phyloP scores from a whole-genome alignment of 1,140 invertebrate genomes.

The Drosophila repletoides region DNA sequence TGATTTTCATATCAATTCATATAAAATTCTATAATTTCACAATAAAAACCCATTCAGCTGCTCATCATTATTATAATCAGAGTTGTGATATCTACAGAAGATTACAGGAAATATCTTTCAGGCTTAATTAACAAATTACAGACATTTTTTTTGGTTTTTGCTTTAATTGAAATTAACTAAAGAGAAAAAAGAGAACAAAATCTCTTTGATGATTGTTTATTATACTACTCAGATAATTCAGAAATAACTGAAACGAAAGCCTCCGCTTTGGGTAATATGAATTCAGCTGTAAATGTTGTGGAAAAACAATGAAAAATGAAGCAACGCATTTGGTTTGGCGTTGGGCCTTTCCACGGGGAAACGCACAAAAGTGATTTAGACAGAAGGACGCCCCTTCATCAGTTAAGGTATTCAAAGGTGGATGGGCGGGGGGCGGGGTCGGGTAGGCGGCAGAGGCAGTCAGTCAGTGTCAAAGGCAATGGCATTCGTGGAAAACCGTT shows the following conservation, averaged over 20 bases:
- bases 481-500: slow-evolving; percentile 14
- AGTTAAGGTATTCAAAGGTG: slow-evolving; percentile 18
- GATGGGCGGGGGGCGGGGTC: not conserved
- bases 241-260: not conserved
- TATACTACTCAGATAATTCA: not conserved
- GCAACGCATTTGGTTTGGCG: slow-evolving; percentile 40
- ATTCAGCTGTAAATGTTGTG: slow-evolving; percentile 29
- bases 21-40: too few relatives aligned
- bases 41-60: too few relatives aligned
- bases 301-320: slow-evolving; percentile 48
- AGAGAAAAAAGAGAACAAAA: too few relatives aligned
- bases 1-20: too few relatives aligned
- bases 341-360: slow-evolving; percentile 37
- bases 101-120: too few relatives aligned
- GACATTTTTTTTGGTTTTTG: too few relatives aligned
- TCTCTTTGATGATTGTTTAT: too few relatives aligned
- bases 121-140: too few relatives aligned
- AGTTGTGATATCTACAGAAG: too few relatives aligned
- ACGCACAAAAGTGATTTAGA: slow-evolving; percentile 79
- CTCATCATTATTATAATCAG: too few relatives aligned
- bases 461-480: slow-evolving; percentile 46
- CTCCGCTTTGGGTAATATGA: not conserved
- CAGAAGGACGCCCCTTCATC: slow-evolving; percentile 64
- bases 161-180: too few relatives aligned
- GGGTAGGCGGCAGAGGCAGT: slow-evolving; percentile 13